A percentile compares a stretch with the other conserved stretches of the same genome.
phyloP scores from a whole-genome alignment of 1,140 invertebrate genomes.

The Charaxes varanes region DNA sequence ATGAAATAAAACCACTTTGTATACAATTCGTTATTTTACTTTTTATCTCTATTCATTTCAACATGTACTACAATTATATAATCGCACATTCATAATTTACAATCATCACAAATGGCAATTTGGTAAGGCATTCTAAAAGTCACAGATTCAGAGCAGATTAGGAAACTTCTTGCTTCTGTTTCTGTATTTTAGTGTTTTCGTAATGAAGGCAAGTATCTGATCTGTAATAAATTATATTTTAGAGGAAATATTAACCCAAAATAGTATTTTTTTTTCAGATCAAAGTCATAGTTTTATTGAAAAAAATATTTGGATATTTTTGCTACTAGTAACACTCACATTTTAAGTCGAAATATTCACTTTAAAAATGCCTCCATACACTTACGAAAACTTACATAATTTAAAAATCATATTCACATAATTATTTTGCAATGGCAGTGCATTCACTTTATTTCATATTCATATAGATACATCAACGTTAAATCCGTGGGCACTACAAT shows the following conservation, averaged over 20 bases:
- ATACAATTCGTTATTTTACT: slow-evolving; percentile 65
- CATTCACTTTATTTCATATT: slow-evolving; percentile 20
- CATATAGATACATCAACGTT: too few species aligned
- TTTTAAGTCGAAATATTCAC: too few species aligned
- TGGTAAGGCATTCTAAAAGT: slow-evolving; percentile 38
- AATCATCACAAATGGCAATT: slow-evolving; percentile 61
- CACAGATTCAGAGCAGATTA: slow-evolving; percentile 4
- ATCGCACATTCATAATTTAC: slow-evolving; percentile 50
- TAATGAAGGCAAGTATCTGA: slow-evolving; percentile 21
- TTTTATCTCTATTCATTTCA: slow-evolving; percentile 53
- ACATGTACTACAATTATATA: slow-evolving; percentile 60
- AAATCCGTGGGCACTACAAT: too few species aligned
- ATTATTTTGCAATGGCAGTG: slow-evolving; percentile 42
- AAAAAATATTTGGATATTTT: too few species aligned
- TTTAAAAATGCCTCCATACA: too few species aligned
- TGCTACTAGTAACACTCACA: too few species aligned
- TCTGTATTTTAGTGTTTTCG: too few species aligned
- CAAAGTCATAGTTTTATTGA: too few species aligned
- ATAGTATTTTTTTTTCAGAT: too few species aligned
- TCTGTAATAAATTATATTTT: slow-evolving; percentile 13
- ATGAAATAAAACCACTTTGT: slow-evolving; percentile 47
- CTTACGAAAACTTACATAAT: too few species aligned
- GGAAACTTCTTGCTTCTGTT: slow-evolving; percentile 1
- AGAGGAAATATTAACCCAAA: too few species aligned
- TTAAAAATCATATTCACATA: too few species aligned